Base-by-base conservation (phyloP, 2,888 invertebrate genomes). In the Eupithecia insigniata region DNA sequence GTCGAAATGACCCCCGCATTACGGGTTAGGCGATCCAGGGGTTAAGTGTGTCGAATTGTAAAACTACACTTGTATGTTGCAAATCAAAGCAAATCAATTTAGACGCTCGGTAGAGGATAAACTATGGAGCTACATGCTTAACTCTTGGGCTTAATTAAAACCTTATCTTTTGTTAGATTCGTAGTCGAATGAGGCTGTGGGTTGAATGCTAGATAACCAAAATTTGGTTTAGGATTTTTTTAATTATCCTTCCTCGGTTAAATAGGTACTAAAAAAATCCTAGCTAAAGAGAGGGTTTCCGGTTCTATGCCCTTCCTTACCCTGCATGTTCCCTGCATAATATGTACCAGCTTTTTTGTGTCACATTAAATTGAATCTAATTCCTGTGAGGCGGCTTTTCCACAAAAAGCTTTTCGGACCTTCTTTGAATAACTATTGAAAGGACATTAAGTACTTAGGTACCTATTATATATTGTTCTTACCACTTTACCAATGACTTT, bases 11-110 rank as follows among this genome's bases (percentile, higher is more conserved):
- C 58, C 74, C 70, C 66, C 36, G 55, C 67, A 69, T 64, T 64
- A 64, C 62, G 34, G 34, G 36, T 34, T 39, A 22, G 26, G 64
- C 64, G 34, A 14, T 36, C 14, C 26, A 39, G 28, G 55, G 71
- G 74, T 67, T 68, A 74, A 69, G 60, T 71, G 71, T 64, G 22
- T 36, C 71, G 66, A 71, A 71, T 71, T 64, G 74, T 26, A 61
- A 72, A 72, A 55, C 66, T 55, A 26, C 22, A 26, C 36, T 36
- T 62, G 16, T n/a, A 28, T 62, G 22, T 26, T 61, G 51, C 51
- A 71, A 71, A 67, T 70, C 60, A 66, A 60, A 60, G 30, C 28
- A 16, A 30, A 39, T 61, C 39, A 16, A 28, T 39, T 51, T 64
- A 61, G 60, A 30, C 7, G 60, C 30, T 18, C 30, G 18, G 2